These are phyloP conservation scores for Myotis myotis DNA, from an alignment of 2,797 vertebrate genomes.

Conservation along the genomic window DNA sequence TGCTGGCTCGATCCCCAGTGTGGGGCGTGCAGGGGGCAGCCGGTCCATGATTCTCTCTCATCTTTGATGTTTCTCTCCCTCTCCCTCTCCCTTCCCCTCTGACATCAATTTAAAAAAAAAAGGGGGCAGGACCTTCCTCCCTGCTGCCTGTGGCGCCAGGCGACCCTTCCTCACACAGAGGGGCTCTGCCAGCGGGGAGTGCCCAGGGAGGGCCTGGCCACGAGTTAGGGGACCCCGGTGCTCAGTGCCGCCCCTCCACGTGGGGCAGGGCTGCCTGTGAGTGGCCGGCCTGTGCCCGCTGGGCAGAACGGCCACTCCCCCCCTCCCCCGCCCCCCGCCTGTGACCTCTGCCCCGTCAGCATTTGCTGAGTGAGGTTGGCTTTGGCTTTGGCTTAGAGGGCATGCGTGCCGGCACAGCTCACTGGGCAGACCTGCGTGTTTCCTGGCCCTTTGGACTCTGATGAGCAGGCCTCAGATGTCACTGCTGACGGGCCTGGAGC, in stretches of 20 bases:
- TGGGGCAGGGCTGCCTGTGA: neutral
- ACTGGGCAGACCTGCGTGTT: no score
- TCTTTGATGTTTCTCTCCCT: neutral
- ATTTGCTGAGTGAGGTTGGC: neutral
- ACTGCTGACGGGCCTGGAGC: neutral
- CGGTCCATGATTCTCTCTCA: no score
- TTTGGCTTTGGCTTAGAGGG: neutral
- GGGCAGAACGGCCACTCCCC: neutral
- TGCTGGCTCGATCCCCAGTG: no score
- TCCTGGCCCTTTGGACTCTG: neutral
- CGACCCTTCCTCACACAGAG: rapidly evolving
- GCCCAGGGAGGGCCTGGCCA: rapidly evolving
- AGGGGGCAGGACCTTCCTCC: neutral
- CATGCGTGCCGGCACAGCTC: rapidly evolving
- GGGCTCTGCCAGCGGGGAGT: neutral
- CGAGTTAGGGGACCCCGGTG: rapidly evolving
- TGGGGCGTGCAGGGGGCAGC: no score
- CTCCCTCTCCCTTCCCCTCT: neutral
- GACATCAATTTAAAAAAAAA: no score
- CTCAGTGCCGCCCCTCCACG: rapidly evolving
- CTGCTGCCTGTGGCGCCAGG: neutral
- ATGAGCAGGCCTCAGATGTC: neutral
- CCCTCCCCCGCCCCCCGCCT: neutral
- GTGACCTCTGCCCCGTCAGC: neutral
- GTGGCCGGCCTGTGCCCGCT: neutral